Base-by-base conservation (phyloP, 2,888 invertebrate species). In the Aricia artaxerxes region DNA sequence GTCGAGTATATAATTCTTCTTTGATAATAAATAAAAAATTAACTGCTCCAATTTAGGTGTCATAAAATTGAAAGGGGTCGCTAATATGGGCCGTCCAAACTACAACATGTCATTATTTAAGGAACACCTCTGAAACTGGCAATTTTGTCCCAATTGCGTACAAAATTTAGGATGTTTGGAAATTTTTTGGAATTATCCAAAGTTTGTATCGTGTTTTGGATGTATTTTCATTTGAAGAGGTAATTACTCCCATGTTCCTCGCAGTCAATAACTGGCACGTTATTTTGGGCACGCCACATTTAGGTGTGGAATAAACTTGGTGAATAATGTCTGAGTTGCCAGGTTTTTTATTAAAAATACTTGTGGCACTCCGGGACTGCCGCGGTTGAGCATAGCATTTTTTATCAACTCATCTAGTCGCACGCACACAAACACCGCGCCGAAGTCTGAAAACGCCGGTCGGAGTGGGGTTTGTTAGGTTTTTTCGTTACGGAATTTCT, bases 281-380 rank as follows among this genome's bases (percentile, higher is more conserved):
- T 73, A 78, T 78, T 73, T 73, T 57, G 2, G 69, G n/a, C 78
- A 69, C 78, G 53, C 73, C 72, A 53, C 38, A 53, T 78, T 78
- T 73, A 78, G 78, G 73, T 73, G 73, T 73, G 60, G 60, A 24
- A 38, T 78, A 38, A 73, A 53, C 1, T 53, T 57, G 11, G 40
- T 73, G n/a, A 78, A 72, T 78, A 73, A 78, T n/a, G 24, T 69
- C 38, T 31, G 53, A 24, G 53, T 49, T 75, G 78, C 78, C 73
- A 78, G 69, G 38, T 53, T 24, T 11, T 40, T 57, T 2, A 35
- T 16, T 5, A n/a, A 61, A 60, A 60, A 60, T 60, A 60, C 5
- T 5, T 4, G 5, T 40, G 3, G 38, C 38, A 38, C 38, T 38
- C 3, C 3, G 40, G 5, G 5, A 40, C 5, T 40, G 40, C 5